Percentiles rank a stretch among this genome's conserved stretches.
These are phyloP conservation scores for Acrossocheilus fasciatus DNA, from an alignment of 2,797 vertebrate genomes.

Conservation along the genomic window DNA sequence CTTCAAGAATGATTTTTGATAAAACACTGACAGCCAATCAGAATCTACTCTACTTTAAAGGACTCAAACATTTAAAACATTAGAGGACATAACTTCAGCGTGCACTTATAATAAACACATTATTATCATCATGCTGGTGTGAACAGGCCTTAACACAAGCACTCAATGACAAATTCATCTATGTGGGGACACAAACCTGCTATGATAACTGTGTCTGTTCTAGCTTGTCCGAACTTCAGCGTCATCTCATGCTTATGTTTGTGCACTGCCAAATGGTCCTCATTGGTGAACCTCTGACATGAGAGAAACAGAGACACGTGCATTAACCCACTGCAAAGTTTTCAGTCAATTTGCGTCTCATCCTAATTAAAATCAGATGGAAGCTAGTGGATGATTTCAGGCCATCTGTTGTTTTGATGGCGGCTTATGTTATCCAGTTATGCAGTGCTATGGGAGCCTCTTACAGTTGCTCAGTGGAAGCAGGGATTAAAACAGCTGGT, in stretches of 20 bases:
- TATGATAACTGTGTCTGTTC: constrained; percentile 83
- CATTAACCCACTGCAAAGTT: background rate
- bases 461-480: constrained; percentile 41
- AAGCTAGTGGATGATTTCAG: constrained; percentile 13
- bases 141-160: background rate
- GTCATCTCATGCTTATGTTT: constrained; percentile 99
- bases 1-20: background rate
- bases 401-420: constrained; percentile 48
- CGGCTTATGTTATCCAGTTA: constrained; percentile 47
- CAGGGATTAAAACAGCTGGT: constrained; percentile 43
- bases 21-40: background rate
- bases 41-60: background rate
- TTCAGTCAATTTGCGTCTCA: background rate
- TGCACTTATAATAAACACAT: background rate
- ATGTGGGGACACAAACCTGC: constrained; percentile 68
- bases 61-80: background rate
- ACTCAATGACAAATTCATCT: background rate
- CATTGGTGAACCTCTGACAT: constrained; percentile 94
- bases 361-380: constrained; percentile 35
- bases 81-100: background rate
- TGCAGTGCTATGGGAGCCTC: constrained; percentile 34
- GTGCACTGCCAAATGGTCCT: constrained; percentile 97
- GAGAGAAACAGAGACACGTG: constrained; percentile 61
- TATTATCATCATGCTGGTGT: background rate
- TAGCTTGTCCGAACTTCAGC: constrained; percentile 92